phyloP scores from a whole-genome alignment of 2,113 vertebrate species.

The Brachionichthys hirsutus region DNA sequence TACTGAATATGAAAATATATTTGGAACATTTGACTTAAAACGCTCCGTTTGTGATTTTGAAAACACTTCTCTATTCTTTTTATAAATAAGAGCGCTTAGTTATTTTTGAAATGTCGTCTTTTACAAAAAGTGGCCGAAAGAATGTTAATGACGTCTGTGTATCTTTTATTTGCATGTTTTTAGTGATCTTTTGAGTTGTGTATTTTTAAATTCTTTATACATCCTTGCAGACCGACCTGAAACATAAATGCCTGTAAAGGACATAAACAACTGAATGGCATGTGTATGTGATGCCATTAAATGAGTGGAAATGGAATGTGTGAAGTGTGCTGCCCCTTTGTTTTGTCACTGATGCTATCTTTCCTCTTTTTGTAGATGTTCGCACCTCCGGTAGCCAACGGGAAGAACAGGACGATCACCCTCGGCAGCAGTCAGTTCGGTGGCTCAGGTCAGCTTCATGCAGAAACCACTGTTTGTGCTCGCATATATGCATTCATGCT shows the following conservation, averaged over 20 bases:
- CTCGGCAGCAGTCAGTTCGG: conserved; percentile 91
- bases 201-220: neutral
- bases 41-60: too few relatives aligned
- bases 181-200: neutral
- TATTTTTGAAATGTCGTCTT: neutral
- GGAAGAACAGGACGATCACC: conserved; percentile 93
- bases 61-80: neutral
- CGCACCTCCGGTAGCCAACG: conserved; percentile 93
- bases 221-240: neutral
- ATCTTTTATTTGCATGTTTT: neutral
- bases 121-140: neutral
- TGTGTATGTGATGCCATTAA: conserved; percentile 28
- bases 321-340: conserved; percentile 56
- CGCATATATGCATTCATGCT: neutral
- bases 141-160: neutral
- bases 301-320: conserved; percentile 53
- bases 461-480: too few relatives aligned
- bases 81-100: neutral
- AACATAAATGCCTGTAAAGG: conserved; percentile 8
- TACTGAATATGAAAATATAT: neutral
- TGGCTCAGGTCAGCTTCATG: conserved; percentile 85
- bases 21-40: neutral
- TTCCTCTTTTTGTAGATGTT: conserved; percentile 88
- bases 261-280: neutral
- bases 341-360: conserved; percentile 40